Percentiles rank a stretch among this genome's conserved stretches.
phyloP scores from a whole-genome alignment of 2,888 invertebrate genomes.

The Crepidodera aurea region DNA sequence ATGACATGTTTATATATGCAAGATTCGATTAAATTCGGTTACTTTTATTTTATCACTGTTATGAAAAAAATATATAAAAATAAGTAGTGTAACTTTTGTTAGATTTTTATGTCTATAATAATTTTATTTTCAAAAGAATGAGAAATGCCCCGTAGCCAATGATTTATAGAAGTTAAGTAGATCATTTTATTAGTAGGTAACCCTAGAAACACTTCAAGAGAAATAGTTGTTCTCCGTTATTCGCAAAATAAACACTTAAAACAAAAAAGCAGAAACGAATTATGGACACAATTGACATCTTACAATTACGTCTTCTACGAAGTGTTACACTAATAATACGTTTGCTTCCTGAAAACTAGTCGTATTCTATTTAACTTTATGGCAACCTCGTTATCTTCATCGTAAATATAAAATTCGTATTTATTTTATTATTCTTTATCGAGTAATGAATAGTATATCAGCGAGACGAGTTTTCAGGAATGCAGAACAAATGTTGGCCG shows the following conservation, averaged over 20 bases:
- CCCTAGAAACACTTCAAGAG: background rate
- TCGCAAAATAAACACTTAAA: constrained; percentile 19
- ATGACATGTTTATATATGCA: too few species aligned
- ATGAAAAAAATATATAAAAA: too few species aligned
- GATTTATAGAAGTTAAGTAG: too few species aligned
- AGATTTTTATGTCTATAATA: too few species aligned
- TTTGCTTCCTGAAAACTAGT: constrained; percentile 8
- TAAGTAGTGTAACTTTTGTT: too few species aligned
- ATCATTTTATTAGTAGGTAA: background rate
- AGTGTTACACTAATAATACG: constrained; percentile 6
- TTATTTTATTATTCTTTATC: constrained; percentile 29
- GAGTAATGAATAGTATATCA: constrained; percentile 29
- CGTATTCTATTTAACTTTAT: constrained; percentile 9
- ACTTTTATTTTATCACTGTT: too few species aligned
- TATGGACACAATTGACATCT: constrained; percentile 5
- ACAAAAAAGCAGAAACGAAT: constrained; percentile 7
- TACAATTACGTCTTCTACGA: background rate
- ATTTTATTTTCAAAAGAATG: too few species aligned
- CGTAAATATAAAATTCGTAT: constrained; percentile 23
- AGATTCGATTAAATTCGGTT: too few species aligned
- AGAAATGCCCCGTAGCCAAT: too few species aligned
- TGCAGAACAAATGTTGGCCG: constrained; percentile 35
- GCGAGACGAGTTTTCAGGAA: constrained; percentile 37
- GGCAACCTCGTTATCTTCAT: constrained; percentile 8
- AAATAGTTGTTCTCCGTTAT: background rate